A percentile compares a stretch with the other conserved stretches of the same genome.
phyloP scores from a whole-genome alignment of 2,113 vertebrate species.

The Serinus canaria region DNA sequence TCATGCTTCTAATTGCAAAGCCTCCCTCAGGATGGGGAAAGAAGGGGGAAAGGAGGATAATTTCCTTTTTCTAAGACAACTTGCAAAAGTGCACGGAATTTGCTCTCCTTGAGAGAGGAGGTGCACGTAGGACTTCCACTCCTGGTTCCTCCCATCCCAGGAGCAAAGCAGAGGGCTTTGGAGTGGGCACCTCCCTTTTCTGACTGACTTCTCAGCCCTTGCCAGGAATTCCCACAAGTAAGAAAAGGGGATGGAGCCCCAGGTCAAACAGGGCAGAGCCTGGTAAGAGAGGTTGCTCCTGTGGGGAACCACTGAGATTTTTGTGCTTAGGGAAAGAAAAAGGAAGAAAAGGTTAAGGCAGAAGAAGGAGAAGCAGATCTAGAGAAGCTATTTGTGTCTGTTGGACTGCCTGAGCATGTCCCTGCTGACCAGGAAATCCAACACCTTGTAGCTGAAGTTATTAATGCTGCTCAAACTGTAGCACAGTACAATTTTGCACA shows the following conservation, averaged over 20 bases:
- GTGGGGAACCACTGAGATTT: neutral
- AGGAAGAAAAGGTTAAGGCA: neutral
- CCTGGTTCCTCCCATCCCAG: neutral
- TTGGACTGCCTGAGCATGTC: neutral
- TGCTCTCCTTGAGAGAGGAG: fast-evolving
- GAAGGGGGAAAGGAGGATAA: neutral
- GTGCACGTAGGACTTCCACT: fast-evolving
- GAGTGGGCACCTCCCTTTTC: neutral
- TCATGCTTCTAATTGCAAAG: constrained; percentile 12
- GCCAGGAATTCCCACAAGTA: neutral
- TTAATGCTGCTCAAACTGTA: neutral
- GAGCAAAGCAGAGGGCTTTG: neutral
- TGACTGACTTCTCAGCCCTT: neutral
- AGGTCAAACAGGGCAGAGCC: neutral
- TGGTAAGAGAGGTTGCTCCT: fast-evolving
- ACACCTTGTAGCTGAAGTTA: neutral
- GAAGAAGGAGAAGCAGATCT: neutral
- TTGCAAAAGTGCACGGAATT: fast-evolving
- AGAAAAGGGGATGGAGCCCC: neutral
- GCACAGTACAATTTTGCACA: neutral
- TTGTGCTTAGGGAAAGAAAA: neutral
- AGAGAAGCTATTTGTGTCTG: neutral
- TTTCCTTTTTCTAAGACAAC: neutral
- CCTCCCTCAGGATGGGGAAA: neutral
- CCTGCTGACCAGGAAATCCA: neutral